Conservation (phyloP, 2,888 invertebrate genomes). For the Rhingia campestris region DNA sequence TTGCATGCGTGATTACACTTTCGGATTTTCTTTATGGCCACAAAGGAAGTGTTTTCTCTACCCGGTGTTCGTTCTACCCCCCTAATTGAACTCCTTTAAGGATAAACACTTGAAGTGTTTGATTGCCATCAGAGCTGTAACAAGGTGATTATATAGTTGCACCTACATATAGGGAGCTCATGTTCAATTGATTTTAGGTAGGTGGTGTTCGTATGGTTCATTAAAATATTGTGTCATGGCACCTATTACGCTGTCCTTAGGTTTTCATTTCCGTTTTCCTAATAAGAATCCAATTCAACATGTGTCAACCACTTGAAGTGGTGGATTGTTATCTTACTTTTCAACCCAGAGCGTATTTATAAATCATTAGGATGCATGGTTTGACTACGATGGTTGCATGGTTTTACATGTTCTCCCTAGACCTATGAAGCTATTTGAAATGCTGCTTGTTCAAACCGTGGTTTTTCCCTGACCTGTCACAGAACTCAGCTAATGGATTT, state of each 20-base stretch:
- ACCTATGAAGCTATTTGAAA: too few relatives aligned
- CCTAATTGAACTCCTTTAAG: slow-evolving; percentile 9
- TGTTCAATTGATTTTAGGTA: slow-evolving; percentile 57
- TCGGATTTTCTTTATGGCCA: slow-evolving; percentile 67
- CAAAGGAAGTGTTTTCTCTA: slow-evolving; percentile 54
- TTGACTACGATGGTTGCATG: too few relatives aligned
- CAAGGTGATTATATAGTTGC: slow-evolving; percentile 21
- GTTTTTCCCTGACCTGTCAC: too few relatives aligned
- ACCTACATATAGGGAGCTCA: slow-evolving; percentile 2
- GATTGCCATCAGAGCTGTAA: slow-evolving; percentile 40
- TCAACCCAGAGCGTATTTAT: background rate
- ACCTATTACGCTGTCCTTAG: slow-evolving; percentile 7
- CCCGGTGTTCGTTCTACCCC: background rate
- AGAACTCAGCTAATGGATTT: too few relatives aligned
- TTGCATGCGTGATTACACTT: slow-evolving; percentile 74
- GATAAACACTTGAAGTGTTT: slow-evolving; percentile 46
- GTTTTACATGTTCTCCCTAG: too few relatives aligned
- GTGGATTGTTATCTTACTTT: slow-evolving; percentile 5
- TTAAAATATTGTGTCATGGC: background rate
- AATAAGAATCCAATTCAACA: slow-evolving; percentile 38
- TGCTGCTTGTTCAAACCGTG: too few relatives aligned
- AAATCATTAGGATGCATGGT: too few relatives aligned
- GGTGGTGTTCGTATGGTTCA: background rate
- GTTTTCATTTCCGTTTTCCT: background rate
- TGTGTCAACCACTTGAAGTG: slow-evolving; percentile 25